Conservation (phyloP, 2,888 invertebrate species). For the Sarcophaga subvicina region DNA sequence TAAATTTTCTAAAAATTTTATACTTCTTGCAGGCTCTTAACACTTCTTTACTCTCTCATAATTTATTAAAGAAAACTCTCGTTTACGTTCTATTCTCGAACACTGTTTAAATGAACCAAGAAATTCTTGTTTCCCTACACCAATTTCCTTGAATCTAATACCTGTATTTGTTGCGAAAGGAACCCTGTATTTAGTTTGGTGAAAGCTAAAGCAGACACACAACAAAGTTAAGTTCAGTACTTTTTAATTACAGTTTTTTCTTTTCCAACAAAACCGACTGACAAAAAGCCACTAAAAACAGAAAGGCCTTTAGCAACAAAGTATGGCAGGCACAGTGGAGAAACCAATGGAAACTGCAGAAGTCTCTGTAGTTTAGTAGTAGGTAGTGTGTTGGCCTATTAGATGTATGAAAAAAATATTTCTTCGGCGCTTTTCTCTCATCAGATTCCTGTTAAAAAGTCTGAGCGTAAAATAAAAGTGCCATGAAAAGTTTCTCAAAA, state of each 20-base stretch:
- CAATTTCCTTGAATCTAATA: not conserved
- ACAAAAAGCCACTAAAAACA: conserved; percentile 36
- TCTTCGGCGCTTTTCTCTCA: no score
- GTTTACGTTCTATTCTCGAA: no score
- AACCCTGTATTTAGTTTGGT: conserved; percentile 1
- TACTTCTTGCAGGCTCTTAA: no score
- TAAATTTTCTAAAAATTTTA: no score
- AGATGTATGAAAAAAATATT: not conserved
- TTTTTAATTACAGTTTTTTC: conserved; percentile 56
- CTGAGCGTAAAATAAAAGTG: no score
- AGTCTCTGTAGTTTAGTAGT: not conserved
- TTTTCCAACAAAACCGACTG: conserved; percentile 27
- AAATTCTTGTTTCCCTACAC: not conserved
- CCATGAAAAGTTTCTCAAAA: no score
- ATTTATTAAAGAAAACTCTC: no score
- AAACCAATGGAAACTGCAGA: not conserved
- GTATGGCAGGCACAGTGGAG: not conserved
- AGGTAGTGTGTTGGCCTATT: not conserved
- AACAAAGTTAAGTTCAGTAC: conserved; percentile 49
- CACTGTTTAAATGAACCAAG: no score
- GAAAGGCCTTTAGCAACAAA: conserved; percentile 9
- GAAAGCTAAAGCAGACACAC: not conserved
- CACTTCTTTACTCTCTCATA: no score
- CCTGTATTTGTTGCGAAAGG: conserved; percentile 7
- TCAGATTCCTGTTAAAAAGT: no score